Evolutionary conservation across 37 sponge, comb jelly and placozoan species (phyloP).

Genomic region (Halisarca cf. caerulea): DNA sequence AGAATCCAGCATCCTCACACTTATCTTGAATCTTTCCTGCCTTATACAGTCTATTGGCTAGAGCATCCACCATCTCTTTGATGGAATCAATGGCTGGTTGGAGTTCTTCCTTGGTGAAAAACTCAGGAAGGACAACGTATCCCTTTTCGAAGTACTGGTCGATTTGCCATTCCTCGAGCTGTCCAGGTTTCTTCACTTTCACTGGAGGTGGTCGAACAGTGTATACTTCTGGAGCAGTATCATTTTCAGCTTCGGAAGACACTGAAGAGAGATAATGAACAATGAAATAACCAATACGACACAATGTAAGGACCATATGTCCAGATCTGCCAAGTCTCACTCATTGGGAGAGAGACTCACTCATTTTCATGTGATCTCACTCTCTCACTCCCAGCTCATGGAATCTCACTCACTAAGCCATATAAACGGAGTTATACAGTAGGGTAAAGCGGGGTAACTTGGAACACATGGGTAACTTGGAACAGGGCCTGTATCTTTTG

Average conservation of each 20-base stretch:
- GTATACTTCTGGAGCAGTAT: conserved; percentile 48
- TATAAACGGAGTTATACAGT: too few species aligned
- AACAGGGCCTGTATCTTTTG: too few species aligned
- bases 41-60: conserved; percentile 69
- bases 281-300: too few species aligned
- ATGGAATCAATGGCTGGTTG: conserved; percentile 65
- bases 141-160: conserved; percentile 82
- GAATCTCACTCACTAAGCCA: too few species aligned
- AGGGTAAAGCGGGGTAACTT: too few species aligned
- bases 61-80: conserved; percentile 57
- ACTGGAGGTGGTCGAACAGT: conserved; percentile 65
- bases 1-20: conserved; percentile 71
- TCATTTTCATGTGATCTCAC: too few species aligned
- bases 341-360: too few species aligned
- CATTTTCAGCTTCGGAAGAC: not conserved
- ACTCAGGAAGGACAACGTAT: conserved; percentile 58
- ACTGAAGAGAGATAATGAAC: too few species aligned
- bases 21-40: conserved; percentile 64
- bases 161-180: conserved; percentile 62
- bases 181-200: conserved; percentile 65
- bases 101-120: conserved; percentile 79
- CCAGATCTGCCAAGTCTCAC: too few species aligned
- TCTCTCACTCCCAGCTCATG: too few species aligned
- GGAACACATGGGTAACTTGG: too few species aligned
- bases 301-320: too few species aligned